Evolutionary conservation across 2,888 invertebrate genomes (phyloP), one percentile per base, ranked within the genome.

Genomic region (Dusona sp.): DNA sequence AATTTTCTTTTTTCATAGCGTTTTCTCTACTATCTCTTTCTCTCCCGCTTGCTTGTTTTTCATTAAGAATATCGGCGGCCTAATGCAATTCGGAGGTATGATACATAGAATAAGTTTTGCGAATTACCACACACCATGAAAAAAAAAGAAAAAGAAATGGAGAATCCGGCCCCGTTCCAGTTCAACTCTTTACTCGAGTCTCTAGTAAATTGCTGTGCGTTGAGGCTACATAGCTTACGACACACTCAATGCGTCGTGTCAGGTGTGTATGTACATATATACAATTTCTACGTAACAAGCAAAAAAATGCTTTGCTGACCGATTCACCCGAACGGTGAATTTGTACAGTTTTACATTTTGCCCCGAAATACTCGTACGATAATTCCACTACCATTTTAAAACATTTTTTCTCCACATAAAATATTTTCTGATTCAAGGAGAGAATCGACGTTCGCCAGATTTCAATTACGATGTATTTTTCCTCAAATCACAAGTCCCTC

Each of bases 111-210:
- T 61, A 61, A 74, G 68, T 79, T 83, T 78, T 65, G 75, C 57
- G 67, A 78, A 83, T 2, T 42, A 42, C 11, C 42, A 13, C 61
- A 51, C 36, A 64, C 25, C 48, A 48, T 22, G 22, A 29, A 38
- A 79, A 54, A 74, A 42, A 70, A 54, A 33, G 33, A 33, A 68
- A 29, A 79, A 79, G 67, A 82, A 82, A 78, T 48, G 65, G 79
- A 75, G 82, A 86, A 86, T 86, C 88, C 88, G 84, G 84, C 86
- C 88, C 82, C 86, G 88, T 88, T 88, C 86, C 84, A 86, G 84
- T 88, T 88, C 86, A 86, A 84, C 80, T 86, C 79, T 77, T 80
- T 81, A 78, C 79, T 81, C 38, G 79, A 74, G 83, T 80, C 77
- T 67, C 81, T 81, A 64, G 79, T 84, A 88, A 88, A 86, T 88